Evolutionary conservation across 2,113 vertebrate species (phyloP).

Genomic region (Lepus americanus): DNA sequence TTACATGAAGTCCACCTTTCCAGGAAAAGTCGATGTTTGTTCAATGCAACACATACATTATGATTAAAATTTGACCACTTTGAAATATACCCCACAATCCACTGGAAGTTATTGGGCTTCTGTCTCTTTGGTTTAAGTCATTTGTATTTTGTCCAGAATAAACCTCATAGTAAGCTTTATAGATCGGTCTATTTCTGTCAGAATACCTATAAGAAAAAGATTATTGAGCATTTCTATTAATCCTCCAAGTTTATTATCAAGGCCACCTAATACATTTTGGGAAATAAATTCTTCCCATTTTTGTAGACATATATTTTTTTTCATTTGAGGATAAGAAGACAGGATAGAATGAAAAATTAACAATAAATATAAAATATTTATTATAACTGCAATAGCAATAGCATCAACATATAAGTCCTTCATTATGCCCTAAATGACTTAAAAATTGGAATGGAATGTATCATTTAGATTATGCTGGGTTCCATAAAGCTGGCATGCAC

Average conservation of each 20-base stretch:
- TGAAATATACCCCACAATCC: too few species aligned
- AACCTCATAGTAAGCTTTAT: too few species aligned
- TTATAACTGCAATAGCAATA: not conserved
- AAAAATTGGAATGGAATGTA: not conserved
- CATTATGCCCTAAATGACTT: not conserved
- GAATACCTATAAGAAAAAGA: not conserved
- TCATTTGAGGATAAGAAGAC: not conserved
- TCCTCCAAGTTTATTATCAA: not conserved
- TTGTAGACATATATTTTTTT: not conserved
- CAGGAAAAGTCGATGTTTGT: too few species aligned
- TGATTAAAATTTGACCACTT: too few species aligned
- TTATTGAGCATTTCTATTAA: not conserved
- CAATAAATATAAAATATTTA: not conserved
- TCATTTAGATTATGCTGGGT: not conserved
- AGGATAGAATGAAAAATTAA: not conserved
- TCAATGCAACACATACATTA: too few species aligned
- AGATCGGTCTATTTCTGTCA: too few species aligned
- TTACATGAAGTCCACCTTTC: too few species aligned
- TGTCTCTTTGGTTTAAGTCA: too few species aligned
- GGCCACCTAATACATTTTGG: not conserved
- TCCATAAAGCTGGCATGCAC: not conserved
- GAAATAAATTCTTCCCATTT: not conserved
- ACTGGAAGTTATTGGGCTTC: too few species aligned
- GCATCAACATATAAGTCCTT: not conserved
- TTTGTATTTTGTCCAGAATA: too few species aligned